phyloP scores from a whole-genome alignment of 2,888 invertebrate genomes.

The Elmis aenea region DNA sequence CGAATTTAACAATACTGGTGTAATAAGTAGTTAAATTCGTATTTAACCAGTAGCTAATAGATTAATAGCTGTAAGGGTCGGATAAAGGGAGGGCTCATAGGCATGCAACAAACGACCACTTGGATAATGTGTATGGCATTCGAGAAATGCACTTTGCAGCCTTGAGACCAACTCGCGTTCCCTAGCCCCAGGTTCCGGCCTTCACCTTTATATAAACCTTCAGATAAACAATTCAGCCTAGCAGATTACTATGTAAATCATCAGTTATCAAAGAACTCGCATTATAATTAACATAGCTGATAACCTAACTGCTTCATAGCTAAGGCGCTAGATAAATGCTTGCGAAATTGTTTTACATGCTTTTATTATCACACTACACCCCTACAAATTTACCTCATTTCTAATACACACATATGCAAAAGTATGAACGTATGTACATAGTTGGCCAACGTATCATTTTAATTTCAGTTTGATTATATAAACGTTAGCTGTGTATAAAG shows the following conservation, averaged over 20 bases:
- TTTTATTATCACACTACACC: no score
- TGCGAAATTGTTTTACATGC: no score
- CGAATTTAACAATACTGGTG: no score
- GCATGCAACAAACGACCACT: conserved; percentile 9
- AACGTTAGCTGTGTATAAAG: no score
- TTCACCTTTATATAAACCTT: conserved; percentile 20
- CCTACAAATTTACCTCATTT: no score
- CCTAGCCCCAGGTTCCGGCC: conserved; percentile 15
- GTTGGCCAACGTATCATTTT: no score
- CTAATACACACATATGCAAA: no score
- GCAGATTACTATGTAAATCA: conserved; percentile 13
- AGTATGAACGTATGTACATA: no score
- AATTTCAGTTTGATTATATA: no score
- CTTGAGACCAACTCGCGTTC: conserved; percentile 18
- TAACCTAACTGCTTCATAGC: no score
- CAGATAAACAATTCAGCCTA: conserved; percentile 13
- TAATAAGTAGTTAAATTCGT: conserved; percentile 5
- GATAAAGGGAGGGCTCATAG: conserved; percentile 7
- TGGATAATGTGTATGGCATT: conserved; percentile 15
- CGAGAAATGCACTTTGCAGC: conserved; percentile 18
- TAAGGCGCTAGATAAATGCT: no score
- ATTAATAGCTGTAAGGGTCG: conserved; percentile 13
- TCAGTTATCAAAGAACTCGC: conserved; percentile 9
- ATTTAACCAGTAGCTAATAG: conserved; percentile 15
- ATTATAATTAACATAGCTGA: conserved; percentile 6